phyloP scores from a whole-genome alignment of 2,113 vertebrate genomes.

The Planiliza haematocheilus region DNA sequence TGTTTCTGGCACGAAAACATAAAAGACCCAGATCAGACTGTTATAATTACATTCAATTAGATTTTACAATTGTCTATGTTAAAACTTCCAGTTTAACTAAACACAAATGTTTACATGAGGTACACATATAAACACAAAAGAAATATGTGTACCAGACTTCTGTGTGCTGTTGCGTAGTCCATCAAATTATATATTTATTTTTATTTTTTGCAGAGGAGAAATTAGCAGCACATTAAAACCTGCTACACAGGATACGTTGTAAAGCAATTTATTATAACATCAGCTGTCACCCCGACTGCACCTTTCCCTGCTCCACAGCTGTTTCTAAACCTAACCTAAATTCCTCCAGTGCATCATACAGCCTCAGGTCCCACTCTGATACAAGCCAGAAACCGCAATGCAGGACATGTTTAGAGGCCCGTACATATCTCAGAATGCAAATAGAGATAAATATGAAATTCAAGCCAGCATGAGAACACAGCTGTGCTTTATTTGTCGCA shows the following conservation, averaged over 20 bases:
- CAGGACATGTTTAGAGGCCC: conserved; percentile 52
- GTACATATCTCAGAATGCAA: conserved; percentile 46
- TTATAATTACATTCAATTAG: conserved; percentile 49
- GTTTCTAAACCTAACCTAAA: conserved; percentile 27
- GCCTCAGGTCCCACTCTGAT: conserved; percentile 32
- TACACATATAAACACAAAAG: neutral
- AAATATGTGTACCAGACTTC: neutral
- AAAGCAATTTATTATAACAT: conserved; percentile 31
- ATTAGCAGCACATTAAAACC: conserved; percentile 8
- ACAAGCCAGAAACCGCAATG: conserved; percentile 61
- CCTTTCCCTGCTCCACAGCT: neutral
- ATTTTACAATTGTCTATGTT: conserved; percentile 22
- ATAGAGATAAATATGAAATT: conserved; percentile 53
- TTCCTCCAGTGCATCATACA: conserved; percentile 39
- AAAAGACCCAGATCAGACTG: conserved; percentile 32
- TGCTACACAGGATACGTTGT: neutral
- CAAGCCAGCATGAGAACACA: conserved; percentile 53
- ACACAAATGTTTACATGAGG: conserved; percentile 19
- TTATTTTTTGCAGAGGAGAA: neutral
- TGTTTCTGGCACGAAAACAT: conserved; percentile 21
- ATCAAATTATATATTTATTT: neutral
- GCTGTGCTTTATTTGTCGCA: conserved; percentile 60
- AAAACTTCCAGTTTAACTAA: conserved; percentile 36
- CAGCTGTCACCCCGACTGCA: conserved; percentile 11
- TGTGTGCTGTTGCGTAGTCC: neutral